These are phyloP conservation scores for Choloepus didactylus DNA, from an alignment of 2,797 vertebrate species.

Conservation along the genomic window DNA sequence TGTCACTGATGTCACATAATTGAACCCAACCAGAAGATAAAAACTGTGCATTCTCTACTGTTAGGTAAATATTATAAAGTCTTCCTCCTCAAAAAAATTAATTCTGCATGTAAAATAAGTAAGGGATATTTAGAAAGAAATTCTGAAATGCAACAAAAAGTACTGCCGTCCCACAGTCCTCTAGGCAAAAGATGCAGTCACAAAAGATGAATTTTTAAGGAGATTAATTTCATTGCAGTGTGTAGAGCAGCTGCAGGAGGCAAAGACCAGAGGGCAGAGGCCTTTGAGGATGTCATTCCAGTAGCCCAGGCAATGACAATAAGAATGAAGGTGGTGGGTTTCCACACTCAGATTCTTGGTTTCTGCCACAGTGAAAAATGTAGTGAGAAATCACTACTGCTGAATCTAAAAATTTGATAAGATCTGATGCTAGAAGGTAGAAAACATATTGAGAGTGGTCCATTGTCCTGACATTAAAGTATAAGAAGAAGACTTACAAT, in stretches of 20 bases:
- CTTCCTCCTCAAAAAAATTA: conserved; percentile 17
- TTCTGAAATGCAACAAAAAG: background rate
- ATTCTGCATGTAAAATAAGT: background rate
- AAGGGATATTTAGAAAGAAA: background rate
- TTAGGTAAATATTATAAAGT: background rate
- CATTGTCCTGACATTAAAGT: background rate
- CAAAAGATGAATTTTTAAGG: background rate
- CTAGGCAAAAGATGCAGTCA: background rate
- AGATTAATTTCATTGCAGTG: background rate
- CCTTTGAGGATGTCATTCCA: background rate
- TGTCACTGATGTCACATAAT: background rate
- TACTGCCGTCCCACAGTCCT: background rate
- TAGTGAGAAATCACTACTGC: background rate
- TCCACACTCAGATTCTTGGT: background rate
- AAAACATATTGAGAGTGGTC: background rate
- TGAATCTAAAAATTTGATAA: background rate
- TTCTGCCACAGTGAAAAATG: background rate
- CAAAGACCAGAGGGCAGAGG: background rate
- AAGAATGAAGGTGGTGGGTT: background rate
- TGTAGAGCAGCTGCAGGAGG: background rate
- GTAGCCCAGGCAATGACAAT: background rate
- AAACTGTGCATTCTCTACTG: background rate
- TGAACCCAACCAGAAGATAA: background rate
- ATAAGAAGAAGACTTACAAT: background rate
- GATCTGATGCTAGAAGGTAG: background rate